phyloP scores from a whole-genome alignment of 2,113 vertebrate species.

The Mustela nigripes region DNA sequence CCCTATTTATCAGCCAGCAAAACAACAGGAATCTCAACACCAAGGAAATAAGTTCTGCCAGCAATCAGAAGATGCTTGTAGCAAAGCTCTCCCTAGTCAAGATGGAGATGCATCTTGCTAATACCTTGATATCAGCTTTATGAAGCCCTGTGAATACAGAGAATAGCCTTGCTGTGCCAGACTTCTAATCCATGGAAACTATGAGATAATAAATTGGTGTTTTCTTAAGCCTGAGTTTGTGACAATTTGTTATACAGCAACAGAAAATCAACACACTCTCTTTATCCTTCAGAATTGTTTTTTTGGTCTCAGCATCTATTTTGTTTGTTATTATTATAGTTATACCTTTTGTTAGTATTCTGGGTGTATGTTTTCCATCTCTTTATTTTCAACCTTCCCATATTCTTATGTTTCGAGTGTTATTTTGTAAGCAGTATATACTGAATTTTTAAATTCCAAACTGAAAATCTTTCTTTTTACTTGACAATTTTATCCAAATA shows the following conservation, averaged over 20 bases:
- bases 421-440: neutral
- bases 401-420: neutral
- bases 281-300: neutral
- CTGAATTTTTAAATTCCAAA: conserved; percentile 19
- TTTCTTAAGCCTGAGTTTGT: neutral
- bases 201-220: neutral
- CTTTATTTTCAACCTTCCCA: neutral
- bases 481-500: conserved; percentile 26
- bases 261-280: neutral
- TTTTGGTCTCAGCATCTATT: neutral
- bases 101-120: neutral
- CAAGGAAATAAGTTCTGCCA: neutral
- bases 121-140: neutral
- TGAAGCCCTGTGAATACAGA: neutral
- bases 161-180: neutral
- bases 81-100: neutral
- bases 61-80: neutral
- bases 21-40: neutral
- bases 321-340: neutral
- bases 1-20: neutral
- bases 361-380: neutral
- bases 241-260: neutral
- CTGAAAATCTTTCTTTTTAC: conserved; percentile 6
- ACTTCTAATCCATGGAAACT: neutral
- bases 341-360: neutral